Percentiles rank a stretch among this genome's conserved stretches.
Evolutionary conservation across 2,888 invertebrate genomes (phyloP).

Genomic region (Ashinkailepas kermadecensis): DNA sequence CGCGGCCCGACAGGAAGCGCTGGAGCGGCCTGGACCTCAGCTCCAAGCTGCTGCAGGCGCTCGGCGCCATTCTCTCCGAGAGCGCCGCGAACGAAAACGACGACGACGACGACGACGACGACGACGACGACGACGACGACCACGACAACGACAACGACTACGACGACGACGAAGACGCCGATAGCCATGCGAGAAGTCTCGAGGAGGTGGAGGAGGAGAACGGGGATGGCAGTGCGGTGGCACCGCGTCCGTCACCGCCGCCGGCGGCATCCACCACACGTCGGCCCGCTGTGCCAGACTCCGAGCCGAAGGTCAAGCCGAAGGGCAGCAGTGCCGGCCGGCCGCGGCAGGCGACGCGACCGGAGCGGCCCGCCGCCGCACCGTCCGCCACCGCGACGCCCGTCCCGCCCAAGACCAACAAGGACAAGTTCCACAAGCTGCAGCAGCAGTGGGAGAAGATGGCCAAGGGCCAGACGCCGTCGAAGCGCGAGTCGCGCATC

Average conservation of each 20-base stretch:
- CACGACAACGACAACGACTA: conserved; percentile 31
- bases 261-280: conserved; percentile 31
- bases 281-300: conserved; percentile 33
- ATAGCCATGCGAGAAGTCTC: conserved; percentile 27
- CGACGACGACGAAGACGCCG: conserved; percentile 27
- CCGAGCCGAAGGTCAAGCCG: conserved; percentile 26
- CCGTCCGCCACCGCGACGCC: not conserved
- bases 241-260: conserved; percentile 21
- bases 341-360: too few species aligned
- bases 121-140: conserved; percentile 49
- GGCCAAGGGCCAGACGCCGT: conserved; percentile 50
- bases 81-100: conserved; percentile 60
- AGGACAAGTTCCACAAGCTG: conserved; percentile 62
- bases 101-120: conserved; percentile 66
- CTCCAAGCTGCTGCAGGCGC: conserved; percentile 62
- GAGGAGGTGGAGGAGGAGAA: conserved; percentile 27
- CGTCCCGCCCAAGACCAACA: conserved; percentile 42
- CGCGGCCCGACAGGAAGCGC: conserved; percentile 46
- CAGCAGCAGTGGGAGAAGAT: conserved; percentile 76
- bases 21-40: conserved; percentile 66
- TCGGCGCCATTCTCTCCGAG: conserved; percentile 57
- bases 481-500: conserved; percentile 23
- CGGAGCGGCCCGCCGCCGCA: not conserved
- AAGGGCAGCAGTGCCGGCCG: not conserved
- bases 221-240: conserved; percentile 22